These are phyloP conservation scores for Falco columbarius DNA, from an alignment of 2,797 vertebrate species.

Conservation along the genomic window DNA sequence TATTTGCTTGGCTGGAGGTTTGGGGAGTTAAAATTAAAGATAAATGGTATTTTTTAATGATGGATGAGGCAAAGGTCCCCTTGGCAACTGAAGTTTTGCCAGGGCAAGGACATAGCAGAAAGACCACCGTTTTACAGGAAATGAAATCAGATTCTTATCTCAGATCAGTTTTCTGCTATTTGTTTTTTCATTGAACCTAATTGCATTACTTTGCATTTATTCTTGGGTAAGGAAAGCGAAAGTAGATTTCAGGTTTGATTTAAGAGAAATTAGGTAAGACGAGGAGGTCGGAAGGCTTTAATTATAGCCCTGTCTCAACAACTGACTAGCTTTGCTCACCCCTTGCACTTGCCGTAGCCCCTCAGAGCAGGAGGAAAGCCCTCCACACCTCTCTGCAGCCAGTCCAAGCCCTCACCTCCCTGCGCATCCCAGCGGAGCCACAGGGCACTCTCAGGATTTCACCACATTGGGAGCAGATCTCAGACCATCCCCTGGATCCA, in stretches of 20 bases:
- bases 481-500: background rate
- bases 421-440: background rate
- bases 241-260: background rate
- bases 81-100: background rate
- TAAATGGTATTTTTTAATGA: background rate
- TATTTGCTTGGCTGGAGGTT: background rate
- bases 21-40: background rate
- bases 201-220: slow-evolving; percentile 30
- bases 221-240: slow-evolving; percentile 23
- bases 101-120: background rate
- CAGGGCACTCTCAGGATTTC: background rate
- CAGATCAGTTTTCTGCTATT: background rate
- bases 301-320: background rate
- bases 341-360: background rate
- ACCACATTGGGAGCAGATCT: background rate
- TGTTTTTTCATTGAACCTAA: slow-evolving; percentile 24
- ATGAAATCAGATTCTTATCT: background rate
- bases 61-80: background rate
- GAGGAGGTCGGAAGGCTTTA: background rate
- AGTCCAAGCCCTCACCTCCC: background rate
- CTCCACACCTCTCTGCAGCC: background rate
- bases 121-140: background rate
- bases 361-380: background rate
- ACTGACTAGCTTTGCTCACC: background rate
- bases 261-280: slow-evolving; percentile 15